phyloP scores from a whole-genome alignment of 2,888 invertebrate species.

The Drosophila mercatorum region DNA sequence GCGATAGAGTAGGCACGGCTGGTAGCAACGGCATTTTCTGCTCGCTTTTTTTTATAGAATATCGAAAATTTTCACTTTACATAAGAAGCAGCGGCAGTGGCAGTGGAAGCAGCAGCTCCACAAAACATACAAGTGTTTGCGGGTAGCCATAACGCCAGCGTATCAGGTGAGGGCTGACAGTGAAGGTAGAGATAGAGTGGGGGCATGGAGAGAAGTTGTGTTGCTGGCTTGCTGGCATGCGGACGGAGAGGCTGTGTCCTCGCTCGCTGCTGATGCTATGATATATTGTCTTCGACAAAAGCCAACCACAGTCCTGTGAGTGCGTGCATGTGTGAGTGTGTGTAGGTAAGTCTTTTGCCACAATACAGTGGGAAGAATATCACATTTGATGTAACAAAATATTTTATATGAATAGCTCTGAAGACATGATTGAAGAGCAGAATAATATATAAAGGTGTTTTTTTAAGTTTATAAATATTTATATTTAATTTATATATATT shows the following conservation, averaged over 20 bases:
- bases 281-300: constrained; percentile 80
- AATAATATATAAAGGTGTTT: no score
- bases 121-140: constrained; percentile 69
- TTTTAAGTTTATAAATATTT: no score
- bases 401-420: not conserved
- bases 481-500: no score
- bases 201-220: not conserved
- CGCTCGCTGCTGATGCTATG: constrained; percentile 70
- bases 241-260: constrained; percentile 12
- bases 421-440: no score
- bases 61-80: constrained; percentile 79
- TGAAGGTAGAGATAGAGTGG: not conserved
- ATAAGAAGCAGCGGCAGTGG: constrained; percentile 44
- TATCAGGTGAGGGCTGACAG: not conserved
- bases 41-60: constrained; percentile 60
- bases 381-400: not conserved
- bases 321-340: constrained; percentile 21
- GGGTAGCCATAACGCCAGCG: constrained; percentile 61
- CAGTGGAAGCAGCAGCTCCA: constrained; percentile 31
- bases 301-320: constrained; percentile 65
- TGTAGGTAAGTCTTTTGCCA: constrained; percentile 26
- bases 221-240: constrained; percentile 5
- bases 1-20: not conserved
- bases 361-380: constrained; percentile 46
- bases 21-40: constrained; percentile 50